These are phyloP conservation scores for Cercopithecus mona DNA, from an alignment of 2,113 vertebrate genomes.

Conservation along the genomic window DNA sequence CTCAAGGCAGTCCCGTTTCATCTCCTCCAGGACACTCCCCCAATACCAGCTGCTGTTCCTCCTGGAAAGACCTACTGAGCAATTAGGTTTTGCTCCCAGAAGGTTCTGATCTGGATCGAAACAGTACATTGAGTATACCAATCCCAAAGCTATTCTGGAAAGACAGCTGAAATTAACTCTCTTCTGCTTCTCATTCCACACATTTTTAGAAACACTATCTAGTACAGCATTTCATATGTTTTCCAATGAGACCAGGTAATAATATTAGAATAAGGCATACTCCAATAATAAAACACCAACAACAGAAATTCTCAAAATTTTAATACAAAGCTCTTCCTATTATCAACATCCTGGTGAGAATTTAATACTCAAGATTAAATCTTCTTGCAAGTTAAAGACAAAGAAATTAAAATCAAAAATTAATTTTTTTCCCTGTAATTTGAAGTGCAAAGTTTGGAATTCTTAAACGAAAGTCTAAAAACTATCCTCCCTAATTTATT, in stretches of 20 bases:
- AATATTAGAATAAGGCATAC: background rate
- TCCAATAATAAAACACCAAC: background rate
- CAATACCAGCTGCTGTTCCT: background rate
- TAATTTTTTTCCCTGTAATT: background rate
- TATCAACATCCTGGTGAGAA: conserved; percentile 13
- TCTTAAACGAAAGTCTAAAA: background rate
- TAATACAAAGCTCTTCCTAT: background rate
- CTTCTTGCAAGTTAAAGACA: background rate
- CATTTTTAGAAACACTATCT: background rate
- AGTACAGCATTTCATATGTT: background rate
- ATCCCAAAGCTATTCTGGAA: background rate
- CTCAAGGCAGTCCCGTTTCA: background rate
- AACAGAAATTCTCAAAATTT: background rate
- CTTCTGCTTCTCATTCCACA: background rate
- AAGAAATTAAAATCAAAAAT: conserved; percentile 25
- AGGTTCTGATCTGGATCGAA: background rate
- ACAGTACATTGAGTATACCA: background rate
- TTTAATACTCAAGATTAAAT: background rate
- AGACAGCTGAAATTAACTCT: background rate
- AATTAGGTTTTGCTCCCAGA: background rate
- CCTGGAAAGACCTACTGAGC: background rate
- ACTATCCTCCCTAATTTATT: background rate
- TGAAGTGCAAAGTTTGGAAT: background rate
- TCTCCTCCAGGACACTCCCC: background rate
- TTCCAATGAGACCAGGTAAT: background rate